Evolutionary conservation across 2,113 vertebrate species (phyloP), one percentile per base, ranked within the genome.

Genomic region (Symphodus melops): DNA sequence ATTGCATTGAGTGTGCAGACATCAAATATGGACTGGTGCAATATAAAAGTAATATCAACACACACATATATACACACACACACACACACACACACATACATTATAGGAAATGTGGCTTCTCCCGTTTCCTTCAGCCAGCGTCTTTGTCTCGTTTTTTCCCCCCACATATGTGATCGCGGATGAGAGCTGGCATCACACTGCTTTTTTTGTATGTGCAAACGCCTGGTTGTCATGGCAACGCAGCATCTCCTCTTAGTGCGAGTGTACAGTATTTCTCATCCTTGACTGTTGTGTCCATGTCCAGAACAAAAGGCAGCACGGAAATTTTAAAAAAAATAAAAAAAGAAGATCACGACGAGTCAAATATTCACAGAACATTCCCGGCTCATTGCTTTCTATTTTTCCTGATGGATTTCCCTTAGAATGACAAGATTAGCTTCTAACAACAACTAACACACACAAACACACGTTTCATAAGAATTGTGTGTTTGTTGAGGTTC

Each of bases 211-310:
- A 1, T 1, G 49, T 75, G 33, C 77, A 62, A 88, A 83, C 57
- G 80, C 11, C 48, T 57, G 79, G 90, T 90, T 79, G 90, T 83
- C 83, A 89, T 64, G 74, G 90, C 67, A 89, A 90, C 87, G 9
- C 53, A n/a, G 46, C 25, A 4, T 57, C 55, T 46, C 41, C 51
- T 66, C 52, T 75, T 65, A 46, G 17, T 19, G 48, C 42, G 19
- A 81, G 56, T 23, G 42, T 51, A 51, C 58, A 60, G n/a, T 48
- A 55, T 70, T 46, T 55, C 36, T 42, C 77, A 75, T 69, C 74
- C 69, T 62, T 53, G 67, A 59, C 68, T 82, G 60, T 65, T 75
- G 51, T 61, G 62, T 69, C 14, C 33, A 23, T 63, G 77, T 69
- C 86, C 70, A 78, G 81, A 84, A 92, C 82, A 87, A 89, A 77